Evolutionary conservation across 2,888 invertebrate genomes (phyloP), one percentile per base, ranked within the genome.

Genomic region (Cremastobaeus sp.): DNA sequence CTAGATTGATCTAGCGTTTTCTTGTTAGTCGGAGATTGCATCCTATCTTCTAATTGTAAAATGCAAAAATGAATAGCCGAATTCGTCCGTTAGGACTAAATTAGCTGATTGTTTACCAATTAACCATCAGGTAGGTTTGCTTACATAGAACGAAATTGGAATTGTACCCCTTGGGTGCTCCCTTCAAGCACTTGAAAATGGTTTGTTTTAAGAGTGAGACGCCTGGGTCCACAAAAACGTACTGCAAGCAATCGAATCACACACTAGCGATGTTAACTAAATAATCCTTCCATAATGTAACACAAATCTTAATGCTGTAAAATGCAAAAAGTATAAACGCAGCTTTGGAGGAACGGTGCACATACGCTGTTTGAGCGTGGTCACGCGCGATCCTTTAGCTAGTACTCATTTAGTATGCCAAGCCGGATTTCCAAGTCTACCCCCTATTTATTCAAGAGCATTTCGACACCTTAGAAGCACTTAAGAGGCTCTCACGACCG

Each of bases 391-490:
- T 76, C 77, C 77, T 76, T 73, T 68, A 76, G 75, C 77, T 69
- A 54, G 52, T 45, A 57, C 78, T 78, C 72, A 79, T 81, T 82
- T 77, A 69, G 79, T 77, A 82, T 82, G 80, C 83, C 76, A 64
- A 76, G 78, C 76, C 71, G 80, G 79, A 76, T 78, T 77, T 80
- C 78, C 64, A 76, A 78, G 76, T 60, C 78, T 79, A 78, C 68
- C 68, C 79, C 80, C 82, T 82, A 81, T 81, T 83, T 82, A 83
- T 83, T 82, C 82, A 83, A 83, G 82, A 82, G 79, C 79, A 80
- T 83, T 83, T 84, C 83, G 80, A 84, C 84, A 84, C 83, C 82
- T 81, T 76, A 76, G 64, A 77, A 78, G 81, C 82, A 80, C 82
- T 83, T 82, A 81, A 83, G 81, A 82, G 83, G 77, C 80, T 80